Evolutionary conservation across 2,113 vertebrate genomes (phyloP), one percentile per base, ranked within the genome.

Genomic region (Pipa parva): DNA sequence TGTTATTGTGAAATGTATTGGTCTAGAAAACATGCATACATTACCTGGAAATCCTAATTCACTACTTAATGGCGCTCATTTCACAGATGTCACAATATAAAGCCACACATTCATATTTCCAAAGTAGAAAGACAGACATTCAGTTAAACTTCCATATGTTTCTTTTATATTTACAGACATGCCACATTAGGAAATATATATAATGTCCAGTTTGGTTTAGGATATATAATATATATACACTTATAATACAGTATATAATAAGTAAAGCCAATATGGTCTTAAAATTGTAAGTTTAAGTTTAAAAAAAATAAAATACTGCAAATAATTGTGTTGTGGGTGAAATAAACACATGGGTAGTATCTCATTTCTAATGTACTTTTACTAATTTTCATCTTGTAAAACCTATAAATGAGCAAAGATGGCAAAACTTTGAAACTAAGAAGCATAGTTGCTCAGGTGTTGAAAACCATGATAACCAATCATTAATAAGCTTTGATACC

Each of bases 151-250:
- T 67, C 64, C 64, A 67, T 67, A 67, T 67, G 64, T 49, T 67
- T 67, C 58, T 67, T 67, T 67, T 67, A 67, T 67, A 59, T 67
- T 67, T 67, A 67, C 64, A 49, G 54, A 58, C 55, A 48, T 67
- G 59, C 59, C 64, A 50, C 54, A 37, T 54, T 67, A 37, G 36
- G 64, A 59, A 67, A 59, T 54, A 67, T 67, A 67, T 67, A 67
- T 67, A 67, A 67, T 55, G 48, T 55, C 36, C 21, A 50, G 55
- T 21, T 25, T 28, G 18, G 42, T 59, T 67, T 36, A 12, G 25
- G 42, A 39, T 67, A n/a, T n/a, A n/a, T n/a, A n/a, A n/a, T n/a
- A n/a, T n/a, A n/a, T n/a, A n/a, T n/a, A n/a, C n/a, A n/a, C n/a
- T n/a, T n/a, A n/a, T n/a, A n/a, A n/a, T n/a, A n/a, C n/a, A 57